phyloP scores from a whole-genome alignment of 1,140 invertebrate species.

The Spodoptera frugiperda region DNA sequence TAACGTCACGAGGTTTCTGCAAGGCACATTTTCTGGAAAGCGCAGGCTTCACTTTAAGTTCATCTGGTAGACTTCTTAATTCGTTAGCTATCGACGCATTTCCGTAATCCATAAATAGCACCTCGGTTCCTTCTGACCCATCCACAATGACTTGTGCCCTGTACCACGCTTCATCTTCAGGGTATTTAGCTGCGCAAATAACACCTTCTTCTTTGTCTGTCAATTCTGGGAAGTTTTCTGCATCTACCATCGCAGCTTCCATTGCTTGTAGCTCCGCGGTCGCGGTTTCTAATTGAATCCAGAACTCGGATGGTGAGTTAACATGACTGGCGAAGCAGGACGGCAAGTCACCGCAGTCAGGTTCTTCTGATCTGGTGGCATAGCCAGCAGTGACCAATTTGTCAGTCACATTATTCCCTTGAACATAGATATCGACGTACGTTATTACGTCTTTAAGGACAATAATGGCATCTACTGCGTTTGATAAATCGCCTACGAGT shows the following conservation, averaged over 20 bases:
- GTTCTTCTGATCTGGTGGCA: conserved; percentile 83
- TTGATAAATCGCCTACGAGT: conserved; percentile 75
- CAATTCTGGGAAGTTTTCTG: conserved; percentile 86
- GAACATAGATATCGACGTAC: conserved; percentile 88
- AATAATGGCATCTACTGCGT: conserved; percentile 84
- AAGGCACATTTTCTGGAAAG: conserved; percentile 89
- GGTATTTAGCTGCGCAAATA: conserved; percentile 90
- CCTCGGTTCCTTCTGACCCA: conserved; percentile 88
- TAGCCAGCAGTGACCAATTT: conserved; percentile 86
- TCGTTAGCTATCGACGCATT: conserved; percentile 88
- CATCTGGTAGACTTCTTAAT: conserved; percentile 88
- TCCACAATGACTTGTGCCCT: conserved; percentile 89
- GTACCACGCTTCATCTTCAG: conserved; percentile 90
- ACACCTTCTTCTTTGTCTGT: conserved; percentile 85
- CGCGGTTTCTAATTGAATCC: conserved; percentile 89
- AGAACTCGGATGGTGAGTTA: conserved; percentile 90
- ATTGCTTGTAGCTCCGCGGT: conserved; percentile 88
- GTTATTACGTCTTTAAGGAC: conserved; percentile 88
- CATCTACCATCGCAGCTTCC: conserved; percentile 86
- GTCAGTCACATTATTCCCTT: conserved; percentile 88
- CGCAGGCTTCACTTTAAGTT: conserved; percentile 87
- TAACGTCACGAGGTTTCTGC: conserved; percentile 87
- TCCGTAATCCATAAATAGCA: conserved; percentile 91
- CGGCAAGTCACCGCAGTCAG: conserved; percentile 81
- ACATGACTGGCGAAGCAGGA: conserved; percentile 89